Evolutionary conservation across 1,140 invertebrate genomes (phyloP).

Genomic region (Rhagoletis zephyria): DNA sequence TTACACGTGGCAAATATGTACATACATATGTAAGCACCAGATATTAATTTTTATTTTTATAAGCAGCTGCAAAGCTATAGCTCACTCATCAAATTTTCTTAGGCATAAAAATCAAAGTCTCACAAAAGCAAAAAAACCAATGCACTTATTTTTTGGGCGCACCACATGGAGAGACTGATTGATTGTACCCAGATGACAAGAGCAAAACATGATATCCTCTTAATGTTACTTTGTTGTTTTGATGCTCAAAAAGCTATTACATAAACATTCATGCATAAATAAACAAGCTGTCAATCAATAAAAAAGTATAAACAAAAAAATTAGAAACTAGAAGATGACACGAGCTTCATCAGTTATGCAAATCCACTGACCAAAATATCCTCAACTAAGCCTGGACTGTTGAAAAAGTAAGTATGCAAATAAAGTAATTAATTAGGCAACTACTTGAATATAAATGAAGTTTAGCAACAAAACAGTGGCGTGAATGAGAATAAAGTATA

Average conservation of each 20-base stretch:
- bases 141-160: too few species aligned
- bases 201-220: neutral
- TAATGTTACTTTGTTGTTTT: neutral
- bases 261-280: neutral
- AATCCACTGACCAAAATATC: neutral
- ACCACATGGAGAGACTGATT: neutral
- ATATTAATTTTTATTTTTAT: too few species aligned
- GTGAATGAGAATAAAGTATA: neutral
- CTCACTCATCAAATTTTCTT: too few species aligned
- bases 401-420: neutral
- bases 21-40: too few species aligned
- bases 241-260: too few species aligned
- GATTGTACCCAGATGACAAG: neutral
- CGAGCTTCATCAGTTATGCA: neutral
- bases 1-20: too few species aligned
- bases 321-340: neutral
- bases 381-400: neutral
- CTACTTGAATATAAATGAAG: neutral
- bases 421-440: slow-evolving; percentile 12
- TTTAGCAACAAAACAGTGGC: neutral
- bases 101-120: too few species aligned
- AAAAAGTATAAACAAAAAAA: neutral
- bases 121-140: too few species aligned
- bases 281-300: slow-evolving; percentile 7
- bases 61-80: too few species aligned